Conservation (phyloP, 2,888 invertebrate species). For the Tryphoninae sp. region DNA sequence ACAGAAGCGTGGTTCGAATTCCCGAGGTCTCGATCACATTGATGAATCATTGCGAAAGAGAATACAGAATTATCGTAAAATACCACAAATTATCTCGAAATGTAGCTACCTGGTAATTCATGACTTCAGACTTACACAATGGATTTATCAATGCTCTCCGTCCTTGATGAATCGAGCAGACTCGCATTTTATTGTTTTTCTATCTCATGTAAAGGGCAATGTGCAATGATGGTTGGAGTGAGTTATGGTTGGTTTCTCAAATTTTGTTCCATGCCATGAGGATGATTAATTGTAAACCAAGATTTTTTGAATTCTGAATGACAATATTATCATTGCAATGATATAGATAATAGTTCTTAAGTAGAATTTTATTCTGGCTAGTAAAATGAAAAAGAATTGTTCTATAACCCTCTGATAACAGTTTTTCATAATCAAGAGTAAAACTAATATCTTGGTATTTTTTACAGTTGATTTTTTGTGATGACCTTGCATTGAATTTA, state of each 20-base stretch:
- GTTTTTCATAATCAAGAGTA: too few species aligned
- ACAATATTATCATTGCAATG: too few species aligned
- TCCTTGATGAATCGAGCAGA: background rate
- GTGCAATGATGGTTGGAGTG: background rate
- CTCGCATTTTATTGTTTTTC: background rate
- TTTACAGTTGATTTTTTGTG: background rate
- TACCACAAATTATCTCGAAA: constrained; percentile 47
- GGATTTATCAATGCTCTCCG: constrained; percentile 10
- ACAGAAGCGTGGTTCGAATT: background rate
- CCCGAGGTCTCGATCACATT: background rate
- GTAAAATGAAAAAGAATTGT: too few species aligned
- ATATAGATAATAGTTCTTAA: too few species aligned
- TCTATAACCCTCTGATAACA: too few species aligned
- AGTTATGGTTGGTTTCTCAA: too few species aligned
- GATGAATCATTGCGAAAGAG: constrained; percentile 31
- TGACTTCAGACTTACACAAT: constrained; percentile 65
- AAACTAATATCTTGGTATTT: background rate
- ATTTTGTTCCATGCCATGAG: too few species aligned
- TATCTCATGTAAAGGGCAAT: background rate
- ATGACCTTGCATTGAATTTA: background rate
- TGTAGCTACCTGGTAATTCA: constrained; percentile 56
- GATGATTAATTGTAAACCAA: too few species aligned
- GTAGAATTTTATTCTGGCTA: too few species aligned
- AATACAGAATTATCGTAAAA: constrained; percentile 21
- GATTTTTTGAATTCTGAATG: too few species aligned